phyloP scores from a whole-genome alignment of 2,113 vertebrate species.

The Phylloscopus trochiloides region DNA sequence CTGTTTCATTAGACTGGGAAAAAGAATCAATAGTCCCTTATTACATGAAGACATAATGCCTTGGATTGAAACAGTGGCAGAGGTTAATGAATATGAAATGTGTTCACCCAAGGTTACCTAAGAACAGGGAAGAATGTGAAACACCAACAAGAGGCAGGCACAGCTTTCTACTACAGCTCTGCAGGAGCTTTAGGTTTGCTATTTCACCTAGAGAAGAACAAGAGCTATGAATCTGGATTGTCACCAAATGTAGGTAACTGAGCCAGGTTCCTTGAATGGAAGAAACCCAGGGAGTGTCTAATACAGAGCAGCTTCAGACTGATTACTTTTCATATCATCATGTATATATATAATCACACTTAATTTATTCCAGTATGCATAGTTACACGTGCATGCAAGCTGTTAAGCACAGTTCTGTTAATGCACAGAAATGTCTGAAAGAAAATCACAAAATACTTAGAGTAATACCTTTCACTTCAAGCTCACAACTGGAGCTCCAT shows the following conservation, averaged over 20 bases:
- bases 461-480: not conserved
- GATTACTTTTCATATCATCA: not conserved
- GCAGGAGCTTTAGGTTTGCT: not conserved
- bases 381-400: not conserved
- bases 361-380: not conserved
- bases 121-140: not conserved
- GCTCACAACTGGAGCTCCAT: not conserved
- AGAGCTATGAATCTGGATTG: not conserved
- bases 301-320: not conserved
- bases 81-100: not conserved
- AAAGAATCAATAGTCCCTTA: not conserved
- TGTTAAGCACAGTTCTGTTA: not conserved
- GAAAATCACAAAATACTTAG: not conserved
- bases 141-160: not conserved
- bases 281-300: not conserved
- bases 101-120: not conserved
- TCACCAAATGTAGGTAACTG: not conserved
- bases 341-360: not conserved
- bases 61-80: not conserved
- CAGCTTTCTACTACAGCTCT: not conserved
- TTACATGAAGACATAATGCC: not conserved
- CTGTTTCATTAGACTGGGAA: not conserved
- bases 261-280: not conserved
- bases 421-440: not conserved
- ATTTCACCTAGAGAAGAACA: not conserved